Evolutionary conservation across 2,797 vertebrate species (phyloP).

Genomic region (Takifugu rubripes): DNA sequence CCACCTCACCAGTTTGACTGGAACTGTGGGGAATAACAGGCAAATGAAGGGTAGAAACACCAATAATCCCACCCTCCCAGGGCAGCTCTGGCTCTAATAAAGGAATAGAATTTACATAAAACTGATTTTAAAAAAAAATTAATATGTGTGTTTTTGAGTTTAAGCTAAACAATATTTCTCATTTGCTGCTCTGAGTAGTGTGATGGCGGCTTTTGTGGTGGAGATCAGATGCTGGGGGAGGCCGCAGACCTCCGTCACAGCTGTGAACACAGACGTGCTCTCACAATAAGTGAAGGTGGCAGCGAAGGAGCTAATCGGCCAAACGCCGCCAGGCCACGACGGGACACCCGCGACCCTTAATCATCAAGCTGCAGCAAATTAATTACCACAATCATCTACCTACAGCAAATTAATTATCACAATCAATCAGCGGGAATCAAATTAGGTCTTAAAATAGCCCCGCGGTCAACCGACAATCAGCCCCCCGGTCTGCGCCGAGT

Average conservation of each 20-base stretch:
- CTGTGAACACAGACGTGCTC: conserved; percentile 39
- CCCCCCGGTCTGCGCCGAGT: conserved; percentile 41
- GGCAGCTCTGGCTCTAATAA: conserved; percentile 17
- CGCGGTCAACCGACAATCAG: conserved; percentile 64
- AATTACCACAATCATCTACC: conserved; percentile 77
- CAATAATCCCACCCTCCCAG: conserved; percentile 50
- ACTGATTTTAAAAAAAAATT: too few species aligned
- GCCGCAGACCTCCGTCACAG: conserved; percentile 16
- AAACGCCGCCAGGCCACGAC: conserved; percentile 64
- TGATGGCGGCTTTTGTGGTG: conserved; percentile 8
- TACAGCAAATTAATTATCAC: conserved; percentile 77
- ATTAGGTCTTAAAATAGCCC: conserved; percentile 70
- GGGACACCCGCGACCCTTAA: conserved; percentile 70
- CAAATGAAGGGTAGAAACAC: conserved; percentile 67
- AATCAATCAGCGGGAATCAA: conserved; percentile 76
- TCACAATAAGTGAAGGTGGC: conserved; percentile 66
- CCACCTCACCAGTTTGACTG: conserved; percentile 54
- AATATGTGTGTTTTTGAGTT: conserved; percentile 4
- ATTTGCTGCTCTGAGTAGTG: not conserved
- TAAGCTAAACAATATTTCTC: not conserved
- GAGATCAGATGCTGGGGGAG: conserved; percentile 29
- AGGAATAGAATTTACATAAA: conserved; percentile 29
- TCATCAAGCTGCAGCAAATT: conserved; percentile 73
- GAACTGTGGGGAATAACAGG: conserved; percentile 55
- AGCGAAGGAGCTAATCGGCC: conserved; percentile 67